A percentile compares a stretch with the other conserved stretches of the same genome.
Evolutionary conservation across 92 coral and sea anemone species (phyloP).

Genomic region (Siderastrea siderea): DNA sequence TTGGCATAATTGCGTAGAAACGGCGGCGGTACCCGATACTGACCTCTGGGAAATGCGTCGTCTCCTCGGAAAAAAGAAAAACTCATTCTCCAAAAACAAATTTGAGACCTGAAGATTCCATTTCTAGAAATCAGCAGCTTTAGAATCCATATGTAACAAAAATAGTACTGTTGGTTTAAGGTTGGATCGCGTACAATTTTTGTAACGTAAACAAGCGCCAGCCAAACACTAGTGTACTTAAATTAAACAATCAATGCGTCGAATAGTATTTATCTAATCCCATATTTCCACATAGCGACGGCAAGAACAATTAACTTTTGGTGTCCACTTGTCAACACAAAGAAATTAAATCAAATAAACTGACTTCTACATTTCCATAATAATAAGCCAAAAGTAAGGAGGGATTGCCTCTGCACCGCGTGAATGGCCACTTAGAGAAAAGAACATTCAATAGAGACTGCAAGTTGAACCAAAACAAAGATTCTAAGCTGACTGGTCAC

Average conservation of each 20-base stretch:
- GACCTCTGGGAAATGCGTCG: conserved; percentile 43
- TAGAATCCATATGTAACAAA: neutral
- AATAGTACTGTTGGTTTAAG: neutral
- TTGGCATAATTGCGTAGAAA: conserved; percentile 75
- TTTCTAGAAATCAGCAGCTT: neutral
- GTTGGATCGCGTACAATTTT: conserved; percentile 27
- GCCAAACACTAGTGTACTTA: conserved; percentile 65
- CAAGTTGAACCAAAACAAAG: neutral
- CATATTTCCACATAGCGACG: conserved; percentile 54
- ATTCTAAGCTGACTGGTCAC: neutral
- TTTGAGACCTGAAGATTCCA: neutral
- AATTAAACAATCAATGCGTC: conserved; percentile 66
- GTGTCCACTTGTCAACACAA: conserved; percentile 42
- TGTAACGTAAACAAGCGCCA: conserved; percentile 3
- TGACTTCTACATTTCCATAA: conserved; percentile 29
- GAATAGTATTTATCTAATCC: conserved; percentile 62
- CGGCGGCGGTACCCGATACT: conserved; percentile 42
- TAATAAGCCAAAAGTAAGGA: neutral
- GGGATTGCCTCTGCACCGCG: neutral
- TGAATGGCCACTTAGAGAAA: conserved; percentile 20
- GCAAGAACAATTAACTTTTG: conserved; percentile 49
- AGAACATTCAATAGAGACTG: neutral
- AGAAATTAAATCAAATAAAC: conserved; percentile 36
- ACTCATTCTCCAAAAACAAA: conserved; percentile 12
- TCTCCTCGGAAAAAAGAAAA: conserved; percentile 41